Evolutionary conservation across 2,888 invertebrate species (phyloP).

Genomic region (Amblyteles armatorius): DNA sequence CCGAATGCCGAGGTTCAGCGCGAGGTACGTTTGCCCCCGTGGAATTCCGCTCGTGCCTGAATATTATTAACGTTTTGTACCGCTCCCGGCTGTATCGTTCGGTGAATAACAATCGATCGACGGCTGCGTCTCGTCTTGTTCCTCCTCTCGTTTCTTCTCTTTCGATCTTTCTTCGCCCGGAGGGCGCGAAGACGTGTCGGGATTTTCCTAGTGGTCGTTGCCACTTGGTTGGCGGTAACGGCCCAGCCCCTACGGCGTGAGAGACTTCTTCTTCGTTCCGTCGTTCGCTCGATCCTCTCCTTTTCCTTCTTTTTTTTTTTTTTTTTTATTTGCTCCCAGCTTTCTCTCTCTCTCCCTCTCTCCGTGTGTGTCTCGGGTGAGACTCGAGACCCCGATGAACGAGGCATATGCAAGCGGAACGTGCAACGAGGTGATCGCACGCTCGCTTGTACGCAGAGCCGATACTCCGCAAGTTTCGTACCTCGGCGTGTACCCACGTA

Average conservation of each 20-base stretch:
- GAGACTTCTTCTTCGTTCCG: slow-evolving; percentile 47
- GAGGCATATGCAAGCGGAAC: slow-evolving; percentile 58
- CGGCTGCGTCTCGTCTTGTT: slow-evolving; percentile 34
- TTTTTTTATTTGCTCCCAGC: slow-evolving; percentile 31
- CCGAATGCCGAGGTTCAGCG: slow-evolving; percentile 38
- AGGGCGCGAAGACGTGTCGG: slow-evolving; percentile 27
- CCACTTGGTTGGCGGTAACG: slow-evolving; percentile 53
- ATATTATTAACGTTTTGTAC: slow-evolving; percentile 41
- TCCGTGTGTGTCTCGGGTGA: slow-evolving; percentile 28
- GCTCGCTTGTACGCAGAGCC: slow-evolving; percentile 22
- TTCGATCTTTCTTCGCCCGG: not conserved
- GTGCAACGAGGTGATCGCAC: slow-evolving; percentile 52
- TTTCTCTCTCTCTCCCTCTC: slow-evolving; percentile 43
- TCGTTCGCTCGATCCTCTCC: slow-evolving; percentile 56
- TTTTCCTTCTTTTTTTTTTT: slow-evolving; percentile 39
- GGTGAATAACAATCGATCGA: slow-evolving; percentile 67
- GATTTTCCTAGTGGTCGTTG: slow-evolving; percentile 54
- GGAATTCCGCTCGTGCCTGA: slow-evolving; percentile 60
- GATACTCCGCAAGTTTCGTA: slow-evolving; percentile 14
- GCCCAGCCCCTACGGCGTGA: slow-evolving; percentile 46
- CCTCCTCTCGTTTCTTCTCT: slow-evolving; percentile 28
- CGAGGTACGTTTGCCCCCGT: slow-evolving; percentile 26
- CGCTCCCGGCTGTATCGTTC: slow-evolving; percentile 39
- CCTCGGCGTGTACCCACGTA: slow-evolving; percentile 47
- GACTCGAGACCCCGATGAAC: slow-evolving; percentile 61